phyloP scores from a whole-genome alignment of 1,140 invertebrate genomes.

The Meteorus sp. region DNA sequence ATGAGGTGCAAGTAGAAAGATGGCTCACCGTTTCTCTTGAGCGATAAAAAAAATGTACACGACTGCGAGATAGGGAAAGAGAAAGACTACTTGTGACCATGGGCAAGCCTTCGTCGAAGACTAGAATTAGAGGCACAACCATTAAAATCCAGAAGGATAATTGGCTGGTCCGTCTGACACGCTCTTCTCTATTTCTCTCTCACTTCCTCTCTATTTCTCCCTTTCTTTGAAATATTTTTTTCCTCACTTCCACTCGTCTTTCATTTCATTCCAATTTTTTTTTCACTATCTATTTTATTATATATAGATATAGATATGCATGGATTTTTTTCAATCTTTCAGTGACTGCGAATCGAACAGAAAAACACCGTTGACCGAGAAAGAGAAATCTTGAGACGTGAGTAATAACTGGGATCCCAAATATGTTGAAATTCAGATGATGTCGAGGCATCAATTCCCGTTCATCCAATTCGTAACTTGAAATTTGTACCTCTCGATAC shows the following conservation, averaged over 20 bases:
- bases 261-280: background rate
- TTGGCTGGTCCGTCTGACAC: constrained; percentile 33
- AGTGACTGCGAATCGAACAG: constrained; percentile 12
- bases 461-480: too few relatives aligned
- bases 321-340: background rate
- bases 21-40: constrained; percentile 40
- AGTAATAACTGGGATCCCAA: constrained; percentile 14
- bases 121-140: constrained; percentile 46
- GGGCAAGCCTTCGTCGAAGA: too few relatives aligned
- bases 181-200: constrained; percentile 17
- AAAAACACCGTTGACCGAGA: constrained; percentile 9
- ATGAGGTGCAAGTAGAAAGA: constrained; percentile 1
- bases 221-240: constrained; percentile 14
- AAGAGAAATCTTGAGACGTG: background rate
- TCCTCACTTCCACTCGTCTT: background rate
- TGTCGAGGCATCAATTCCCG: background rate
- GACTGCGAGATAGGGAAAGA: too few relatives aligned
- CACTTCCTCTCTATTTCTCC: constrained; percentile 21
- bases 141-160: constrained; percentile 50
- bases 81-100: constrained; percentile 29
- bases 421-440: background rate
- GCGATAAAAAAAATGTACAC: constrained; percentile 46
- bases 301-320: background rate
- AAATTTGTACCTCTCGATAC: too few relatives aligned
- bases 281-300: background rate